Base-by-base conservation (phyloP, 2,113 vertebrate species). In the Leptobrachium leishanense region DNA sequence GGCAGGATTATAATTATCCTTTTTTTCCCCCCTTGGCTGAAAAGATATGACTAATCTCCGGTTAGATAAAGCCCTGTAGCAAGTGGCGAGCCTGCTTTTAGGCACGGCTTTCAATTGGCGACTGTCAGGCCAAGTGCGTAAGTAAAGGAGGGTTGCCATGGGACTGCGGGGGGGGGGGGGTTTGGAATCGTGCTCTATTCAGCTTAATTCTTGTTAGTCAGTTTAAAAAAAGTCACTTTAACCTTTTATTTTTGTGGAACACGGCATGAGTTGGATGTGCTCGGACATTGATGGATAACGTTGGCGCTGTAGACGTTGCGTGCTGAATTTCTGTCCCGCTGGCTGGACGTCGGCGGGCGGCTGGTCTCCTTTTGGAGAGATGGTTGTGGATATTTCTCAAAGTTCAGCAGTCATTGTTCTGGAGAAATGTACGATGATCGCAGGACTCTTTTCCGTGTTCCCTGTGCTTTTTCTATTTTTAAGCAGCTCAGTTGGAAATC, bases 1-100 rank as follows among this genome's bases (percentile, higher is more conserved):
- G 12, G 3, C 40, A 43, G 69, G 77, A 55, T 54, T 41, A 50
- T 65, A 79, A 67, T 73, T 50, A 64, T 73, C 62, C 66, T 72
- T 65, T 67, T 31, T 41, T 57, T 43, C 12, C n/a, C 65, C n/a
- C 65, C 43, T 3, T 46, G 39, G 12, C 55, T 65, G 64, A 13
- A 41, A 43, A 31, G n/a, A 9, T 12, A 62, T 55, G 77, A 65
- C 46, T 73, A 73, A 73, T 66, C 72, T 43, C 70, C 55, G 10
- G 39, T 79, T 72, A 43, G 44, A 31, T 53, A 62, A 65, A 64
- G 43, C 42, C 43, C n/a, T 20, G 5, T 68, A 12, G 50, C 5
- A 31, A 31, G 5, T 72, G 31, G 6, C 3, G 12, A 54, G 12
- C 6, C 39, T 53, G 2, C 59, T 54, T 41, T 68, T 42, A 42